Evolutionary conservation across 2,797 vertebrate genomes (phyloP).

Genomic region (Euthynnus affinis): DNA sequence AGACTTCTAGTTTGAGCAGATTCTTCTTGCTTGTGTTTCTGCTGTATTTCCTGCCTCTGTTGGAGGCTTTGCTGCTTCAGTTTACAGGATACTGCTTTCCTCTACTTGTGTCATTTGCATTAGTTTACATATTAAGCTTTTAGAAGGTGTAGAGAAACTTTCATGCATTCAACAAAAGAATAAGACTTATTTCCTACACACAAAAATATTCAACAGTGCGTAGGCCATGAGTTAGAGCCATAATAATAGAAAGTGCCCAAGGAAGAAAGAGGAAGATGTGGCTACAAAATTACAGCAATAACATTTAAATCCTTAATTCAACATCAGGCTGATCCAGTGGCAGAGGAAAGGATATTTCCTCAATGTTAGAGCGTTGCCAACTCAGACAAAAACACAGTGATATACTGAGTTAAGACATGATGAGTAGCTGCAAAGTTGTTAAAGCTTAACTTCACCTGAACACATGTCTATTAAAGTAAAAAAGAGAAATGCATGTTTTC

Average conservation of each 20-base stretch:
- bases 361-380: not conserved
- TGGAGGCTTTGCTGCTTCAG: not conserved
- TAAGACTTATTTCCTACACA: not conserved
- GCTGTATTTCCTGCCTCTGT: not conserved
- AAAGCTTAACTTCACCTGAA: not conserved
- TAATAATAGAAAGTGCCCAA: conserved; percentile 6
- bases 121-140: not conserved
- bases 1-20: conserved; percentile 2
- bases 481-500: conserved; percentile 12
- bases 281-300: not conserved
- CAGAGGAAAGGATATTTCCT: not conserved
- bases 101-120: conserved; percentile 1
- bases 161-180: not conserved
- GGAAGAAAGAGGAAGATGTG: not conserved
- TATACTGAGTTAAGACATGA: not conserved
- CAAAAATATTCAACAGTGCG: not conserved
- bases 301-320: conserved; percentile 20
- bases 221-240: not conserved
- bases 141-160: not conserved
- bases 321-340: conserved; percentile 2
- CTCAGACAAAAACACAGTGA: not conserved
- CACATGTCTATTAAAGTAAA: not conserved
- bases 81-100: not conserved
- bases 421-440: not conserved
- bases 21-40: conserved; percentile 14